Evolutionary conservation across 2,888 invertebrate species (phyloP).

Genomic region (Torymus aiolomorphi): DNA sequence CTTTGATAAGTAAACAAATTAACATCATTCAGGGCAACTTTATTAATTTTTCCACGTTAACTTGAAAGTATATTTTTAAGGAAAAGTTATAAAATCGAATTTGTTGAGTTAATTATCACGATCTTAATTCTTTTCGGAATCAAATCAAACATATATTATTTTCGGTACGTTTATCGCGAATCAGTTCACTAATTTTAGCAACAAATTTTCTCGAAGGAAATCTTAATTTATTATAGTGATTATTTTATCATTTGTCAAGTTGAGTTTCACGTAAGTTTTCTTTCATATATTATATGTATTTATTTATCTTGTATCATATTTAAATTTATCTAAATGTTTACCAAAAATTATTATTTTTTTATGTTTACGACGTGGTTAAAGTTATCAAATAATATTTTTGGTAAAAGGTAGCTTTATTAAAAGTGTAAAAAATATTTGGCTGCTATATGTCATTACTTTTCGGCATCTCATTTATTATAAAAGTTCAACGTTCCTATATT

Average conservation of each 20-base stretch:
- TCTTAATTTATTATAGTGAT: conserved; percentile 3
- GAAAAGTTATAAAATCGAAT: background rate
- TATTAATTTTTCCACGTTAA: conserved; percentile 17
- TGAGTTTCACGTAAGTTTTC: no score
- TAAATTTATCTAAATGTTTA: conserved; percentile 6
- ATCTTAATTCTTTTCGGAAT: no score
- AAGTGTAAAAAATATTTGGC: background rate
- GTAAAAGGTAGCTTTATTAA: background rate
- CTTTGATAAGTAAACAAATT: conserved; percentile 7
- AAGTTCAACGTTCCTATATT: conserved; percentile 48
- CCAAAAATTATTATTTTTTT: conserved; percentile 20
- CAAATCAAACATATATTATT: background rate
- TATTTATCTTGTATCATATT: background rate
- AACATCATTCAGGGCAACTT: conserved; percentile 17
- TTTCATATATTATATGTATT: no score
- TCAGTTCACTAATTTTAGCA: background rate
- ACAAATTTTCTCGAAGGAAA: background rate
- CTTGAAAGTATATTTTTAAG: background rate
- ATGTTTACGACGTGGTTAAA: background rate
- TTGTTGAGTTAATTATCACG: no score
- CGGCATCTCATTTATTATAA: conserved; percentile 17
- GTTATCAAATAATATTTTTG: conserved; percentile 7
- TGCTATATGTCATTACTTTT: conserved; percentile 3
- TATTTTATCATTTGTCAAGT: background rate
- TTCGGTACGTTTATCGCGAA: background rate